Evolutionary conservation across 2,888 invertebrate genomes (phyloP).

Genomic region (Spialia ferax): DNA sequence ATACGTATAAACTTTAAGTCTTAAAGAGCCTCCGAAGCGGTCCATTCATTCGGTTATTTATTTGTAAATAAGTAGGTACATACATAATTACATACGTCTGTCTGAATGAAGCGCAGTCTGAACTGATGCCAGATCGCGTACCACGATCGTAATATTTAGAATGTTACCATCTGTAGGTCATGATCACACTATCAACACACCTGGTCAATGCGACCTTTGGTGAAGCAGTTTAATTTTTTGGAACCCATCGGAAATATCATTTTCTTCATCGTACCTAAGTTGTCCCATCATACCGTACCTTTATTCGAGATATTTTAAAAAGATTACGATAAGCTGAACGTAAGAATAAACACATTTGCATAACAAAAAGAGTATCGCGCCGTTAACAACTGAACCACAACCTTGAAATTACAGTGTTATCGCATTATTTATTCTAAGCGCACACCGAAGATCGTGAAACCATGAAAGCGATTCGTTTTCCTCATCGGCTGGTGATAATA

Average conservation of each 20-base stretch:
- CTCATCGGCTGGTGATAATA: constrained; percentile 60
- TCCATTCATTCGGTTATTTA: constrained; percentile 18
- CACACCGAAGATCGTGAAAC: constrained; percentile 63
- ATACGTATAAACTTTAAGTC: no score
- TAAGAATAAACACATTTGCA: constrained; percentile 44
- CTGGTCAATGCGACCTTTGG: constrained; percentile 51
- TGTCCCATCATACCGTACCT: no score
- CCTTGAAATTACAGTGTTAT: constrained; percentile 60
- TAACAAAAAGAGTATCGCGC: constrained; percentile 48
- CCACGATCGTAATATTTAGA: constrained; percentile 66
- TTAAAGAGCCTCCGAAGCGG: neutral
- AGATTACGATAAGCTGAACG: neutral
- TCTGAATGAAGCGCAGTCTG: constrained; percentile 75
- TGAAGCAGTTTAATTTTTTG: constrained; percentile 4
- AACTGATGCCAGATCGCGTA: constrained; percentile 70
- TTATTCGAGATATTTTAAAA: neutral
- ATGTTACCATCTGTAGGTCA: constrained; percentile 74
- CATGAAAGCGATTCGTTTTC: constrained; percentile 75
- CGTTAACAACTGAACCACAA: constrained; percentile 54
- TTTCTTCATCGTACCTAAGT: neutral
- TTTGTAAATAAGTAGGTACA: constrained; percentile 44
- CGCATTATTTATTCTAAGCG: constrained; percentile 68
- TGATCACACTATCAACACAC: constrained; percentile 59
- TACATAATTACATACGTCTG: constrained; percentile 43
- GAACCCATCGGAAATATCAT: no score